Base-by-base conservation (phyloP, 1,140 invertebrate genomes). In the Dryas iulia region DNA sequence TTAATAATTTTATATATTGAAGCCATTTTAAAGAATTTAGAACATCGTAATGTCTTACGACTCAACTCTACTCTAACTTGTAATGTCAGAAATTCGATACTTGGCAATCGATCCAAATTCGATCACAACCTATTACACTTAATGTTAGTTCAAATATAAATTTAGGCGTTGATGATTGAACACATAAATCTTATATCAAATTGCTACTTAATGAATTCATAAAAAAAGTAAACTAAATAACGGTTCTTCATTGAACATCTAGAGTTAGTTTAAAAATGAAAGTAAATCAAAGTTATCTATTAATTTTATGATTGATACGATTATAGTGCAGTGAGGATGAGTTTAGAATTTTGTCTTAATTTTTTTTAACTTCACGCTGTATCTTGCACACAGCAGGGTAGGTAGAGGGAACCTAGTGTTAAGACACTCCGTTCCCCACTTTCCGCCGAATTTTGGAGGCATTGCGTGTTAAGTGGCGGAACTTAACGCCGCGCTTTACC, bases 101-200 rank as follows among this genome's bases (percentile, higher is more conserved):
- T 78, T 80, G 71, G 76, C 76, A 78, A 77, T 76, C 69, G 69
- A 77, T 75, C 69, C 53, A 73, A 61, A 70, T 75, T 67, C 59
- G 24, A 73, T 72, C 56, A 61, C 59, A 57, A 52, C 24, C 66
- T 64, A 63, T 67, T 60, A 70, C 66, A 33, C 57, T 39, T 72
- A 66, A 66, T 54, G 63, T 69, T 47, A 39, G 66, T 56, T 65
- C 70, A 63, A 70, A 63, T 60, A 66, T 59, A 66, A 66, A 67
- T 61, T 67, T 52, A 26, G 39, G 58, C 39, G 58, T 61, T 56
- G 52, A 61, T 67, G 39, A 30, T 56, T 67, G 66, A 61, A 39
- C 39, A 10, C 58, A 67, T 67, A 67, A 67, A 67, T 67, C 66
- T 67, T 61, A 33, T 67, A 60, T 56, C 26, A 61, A 67, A 61